phyloP scores from a whole-genome alignment of 2,797 vertebrate genomes.

The Pelochelys cantorii region DNA sequence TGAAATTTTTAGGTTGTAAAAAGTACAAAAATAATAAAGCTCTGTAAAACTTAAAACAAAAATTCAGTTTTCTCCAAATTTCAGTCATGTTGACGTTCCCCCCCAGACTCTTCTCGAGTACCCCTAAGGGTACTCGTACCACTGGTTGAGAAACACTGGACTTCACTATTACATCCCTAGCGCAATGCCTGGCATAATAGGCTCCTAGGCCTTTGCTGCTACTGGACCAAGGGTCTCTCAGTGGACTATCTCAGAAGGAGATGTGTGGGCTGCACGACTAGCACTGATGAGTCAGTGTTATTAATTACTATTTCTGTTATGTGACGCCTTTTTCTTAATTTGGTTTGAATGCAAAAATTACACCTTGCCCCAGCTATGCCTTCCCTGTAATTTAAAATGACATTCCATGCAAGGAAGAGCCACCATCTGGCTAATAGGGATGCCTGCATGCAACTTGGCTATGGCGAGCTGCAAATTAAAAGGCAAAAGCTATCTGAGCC shows the following conservation, averaged over 20 bases:
- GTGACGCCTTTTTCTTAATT: conserved; percentile 32
- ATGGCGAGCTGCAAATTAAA: background rate
- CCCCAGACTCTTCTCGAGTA: too few species aligned
- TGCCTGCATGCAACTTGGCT: background rate
- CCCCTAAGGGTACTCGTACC: too few species aligned
- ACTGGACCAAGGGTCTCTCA: background rate
- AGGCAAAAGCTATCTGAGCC: background rate
- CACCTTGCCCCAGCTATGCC: background rate
- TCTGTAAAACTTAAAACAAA: too few species aligned
- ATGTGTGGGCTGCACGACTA: background rate
- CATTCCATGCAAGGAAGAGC: background rate
- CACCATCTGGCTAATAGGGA: background rate
- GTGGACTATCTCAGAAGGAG: background rate
- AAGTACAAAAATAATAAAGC: too few species aligned
- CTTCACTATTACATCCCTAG: too few species aligned
- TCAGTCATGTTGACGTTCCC: too few species aligned
- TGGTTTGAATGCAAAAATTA: background rate
- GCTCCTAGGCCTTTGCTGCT: background rate
- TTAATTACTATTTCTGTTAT: background rate
- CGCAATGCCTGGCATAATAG: background rate
- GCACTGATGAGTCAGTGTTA: background rate
- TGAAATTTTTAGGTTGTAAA: too few species aligned
- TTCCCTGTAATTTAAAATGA: background rate
- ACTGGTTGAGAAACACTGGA: too few species aligned
- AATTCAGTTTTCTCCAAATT: too few species aligned